Percentiles rank a stretch among this genome's conserved stretches.
Conservation (phyloP, 2,888 invertebrate species). For the Lasioglossum figueresi region DNA sequence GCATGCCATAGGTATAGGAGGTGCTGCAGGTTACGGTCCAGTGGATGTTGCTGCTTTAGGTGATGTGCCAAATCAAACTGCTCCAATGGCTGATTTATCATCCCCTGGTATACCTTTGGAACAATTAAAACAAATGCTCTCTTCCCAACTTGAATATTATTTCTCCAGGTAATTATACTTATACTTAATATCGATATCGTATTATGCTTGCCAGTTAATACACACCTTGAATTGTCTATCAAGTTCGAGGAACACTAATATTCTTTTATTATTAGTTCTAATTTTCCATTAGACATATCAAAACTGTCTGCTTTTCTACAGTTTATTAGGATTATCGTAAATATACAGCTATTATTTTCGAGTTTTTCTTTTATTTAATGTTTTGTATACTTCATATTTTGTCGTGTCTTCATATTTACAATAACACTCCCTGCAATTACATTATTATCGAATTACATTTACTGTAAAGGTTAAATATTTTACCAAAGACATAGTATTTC, state of each 20-base stretch:
- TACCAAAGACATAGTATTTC: not conserved
- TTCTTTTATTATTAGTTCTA: not conserved
- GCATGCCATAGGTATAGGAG: conserved; percentile 82
- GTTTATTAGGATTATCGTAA: not conserved
- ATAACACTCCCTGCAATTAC: not conserved
- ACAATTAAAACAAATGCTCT: conserved; percentile 91
- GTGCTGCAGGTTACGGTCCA: conserved; percentile 81
- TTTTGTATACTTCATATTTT: not conserved
- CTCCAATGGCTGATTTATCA: conserved; percentile 84
- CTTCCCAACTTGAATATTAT: conserved; percentile 94
- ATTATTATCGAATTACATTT: not conserved
- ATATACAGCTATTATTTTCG: not conserved
- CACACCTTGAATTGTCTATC: not conserved
- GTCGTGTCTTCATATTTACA: not conserved
- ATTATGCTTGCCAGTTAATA: not conserved
- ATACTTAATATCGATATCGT: not conserved
- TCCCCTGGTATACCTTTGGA: conserved; percentile 87
- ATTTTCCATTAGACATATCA: not conserved
- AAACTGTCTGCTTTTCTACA: not conserved
- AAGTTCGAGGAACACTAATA: not conserved
- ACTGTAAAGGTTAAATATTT: not conserved
- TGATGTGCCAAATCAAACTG: conserved; percentile 84
- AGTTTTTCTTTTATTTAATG: not conserved
- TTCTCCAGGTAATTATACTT: conserved; percentile 89
- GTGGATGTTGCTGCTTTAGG: conserved; percentile 81